phyloP scores from a whole-genome alignment of 1,140 invertebrate species.

The Lepidurus apus region DNA sequence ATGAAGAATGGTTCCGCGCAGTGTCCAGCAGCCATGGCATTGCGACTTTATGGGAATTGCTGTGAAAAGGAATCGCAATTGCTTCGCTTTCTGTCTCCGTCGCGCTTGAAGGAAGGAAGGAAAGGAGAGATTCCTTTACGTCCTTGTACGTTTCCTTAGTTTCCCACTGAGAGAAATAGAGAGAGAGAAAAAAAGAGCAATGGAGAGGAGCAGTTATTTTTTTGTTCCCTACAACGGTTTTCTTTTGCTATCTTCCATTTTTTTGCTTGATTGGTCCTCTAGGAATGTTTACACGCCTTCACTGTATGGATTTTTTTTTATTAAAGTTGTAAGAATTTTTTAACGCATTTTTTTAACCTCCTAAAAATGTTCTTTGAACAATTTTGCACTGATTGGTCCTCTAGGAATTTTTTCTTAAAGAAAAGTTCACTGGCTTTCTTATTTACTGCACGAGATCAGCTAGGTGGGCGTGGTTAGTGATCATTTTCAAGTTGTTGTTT shows the following conservation, averaged over 20 bases:
- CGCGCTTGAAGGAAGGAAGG: neutral
- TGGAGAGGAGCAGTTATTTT: neutral
- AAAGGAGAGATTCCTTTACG: neutral
- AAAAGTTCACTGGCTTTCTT: too few relatives aligned
- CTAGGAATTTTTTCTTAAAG: too few relatives aligned
- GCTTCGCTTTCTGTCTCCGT: conserved; percentile 10
- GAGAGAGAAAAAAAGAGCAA: neutral
- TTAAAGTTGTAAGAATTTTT: too few relatives aligned
- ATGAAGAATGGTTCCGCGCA: conserved; percentile 12
- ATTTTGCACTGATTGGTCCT: too few relatives aligned
- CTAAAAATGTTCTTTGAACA: too few relatives aligned
- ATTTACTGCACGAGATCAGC: too few relatives aligned
- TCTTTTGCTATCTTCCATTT: neutral
- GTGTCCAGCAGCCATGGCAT: conserved; percentile 17
- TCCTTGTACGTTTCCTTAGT: neutral
- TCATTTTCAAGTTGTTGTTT: too few relatives aligned
- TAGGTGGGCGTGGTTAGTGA: too few relatives aligned
- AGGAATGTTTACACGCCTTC: too few relatives aligned
- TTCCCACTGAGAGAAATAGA: neutral
- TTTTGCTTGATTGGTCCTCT: neutral
- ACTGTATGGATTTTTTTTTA: too few relatives aligned
- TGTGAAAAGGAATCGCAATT: conserved; percentile 5
- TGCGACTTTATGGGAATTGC: neutral
- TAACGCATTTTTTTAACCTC: too few relatives aligned
- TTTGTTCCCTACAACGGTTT: neutral